Conservation (phyloP, 2,888 invertebrate species). For the Drosophila multiciliata region DNA sequence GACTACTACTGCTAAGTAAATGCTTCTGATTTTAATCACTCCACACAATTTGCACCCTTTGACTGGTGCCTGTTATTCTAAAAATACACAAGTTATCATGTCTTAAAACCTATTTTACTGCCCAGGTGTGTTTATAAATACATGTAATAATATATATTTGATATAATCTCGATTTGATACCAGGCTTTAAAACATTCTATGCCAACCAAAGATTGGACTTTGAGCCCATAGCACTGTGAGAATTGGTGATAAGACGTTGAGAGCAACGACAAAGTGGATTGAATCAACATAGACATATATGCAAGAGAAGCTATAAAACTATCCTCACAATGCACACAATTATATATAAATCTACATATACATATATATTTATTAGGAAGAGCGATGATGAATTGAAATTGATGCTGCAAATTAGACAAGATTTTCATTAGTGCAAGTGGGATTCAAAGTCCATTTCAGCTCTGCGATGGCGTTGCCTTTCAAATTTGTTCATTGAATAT, state of each 20-base stretch:
- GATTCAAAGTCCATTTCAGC: background rate
- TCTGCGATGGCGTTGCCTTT: background rate
- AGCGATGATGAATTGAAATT: background rate
- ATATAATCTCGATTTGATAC: slow-evolving; percentile 33
- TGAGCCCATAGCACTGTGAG: slow-evolving; percentile 24
- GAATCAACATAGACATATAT: background rate
- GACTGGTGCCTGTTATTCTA: background rate
- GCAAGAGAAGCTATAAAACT: background rate
- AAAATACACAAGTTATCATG: background rate
- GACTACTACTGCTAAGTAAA: background rate
- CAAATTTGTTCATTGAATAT: background rate
- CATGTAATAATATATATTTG: background rate
- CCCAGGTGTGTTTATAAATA: background rate
- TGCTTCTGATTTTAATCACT: background rate
- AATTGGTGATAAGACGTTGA: slow-evolving; percentile 35
- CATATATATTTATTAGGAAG: background rate
- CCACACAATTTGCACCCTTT: background rate
- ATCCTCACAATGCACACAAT: background rate
- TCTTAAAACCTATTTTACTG: background rate
- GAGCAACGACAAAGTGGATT: slow-evolving; percentile 21
- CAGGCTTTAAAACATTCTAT: slow-evolving; percentile 21
- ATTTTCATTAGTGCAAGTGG: background rate
- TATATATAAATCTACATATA: background rate
- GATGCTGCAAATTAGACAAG: background rate
- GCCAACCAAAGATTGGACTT: slow-evolving; percentile 37